A percentile compares a stretch with the other conserved stretches of the same genome.
Evolutionary conservation across 2,797 vertebrate genomes (phyloP).

Genomic region (Malurus splendens): DNA sequence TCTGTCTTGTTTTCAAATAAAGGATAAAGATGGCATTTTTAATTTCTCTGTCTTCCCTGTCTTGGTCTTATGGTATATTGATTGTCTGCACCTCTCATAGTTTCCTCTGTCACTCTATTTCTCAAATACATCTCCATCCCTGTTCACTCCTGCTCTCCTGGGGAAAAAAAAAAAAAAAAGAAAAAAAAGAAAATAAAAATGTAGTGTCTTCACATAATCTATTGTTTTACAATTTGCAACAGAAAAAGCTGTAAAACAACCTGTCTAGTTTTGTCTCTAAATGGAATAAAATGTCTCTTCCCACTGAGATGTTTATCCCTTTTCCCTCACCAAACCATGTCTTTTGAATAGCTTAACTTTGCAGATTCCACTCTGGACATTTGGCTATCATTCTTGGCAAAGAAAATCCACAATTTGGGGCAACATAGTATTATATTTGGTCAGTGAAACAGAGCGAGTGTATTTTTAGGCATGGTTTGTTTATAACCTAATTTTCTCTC

Average conservation of each 20-base stretch:
- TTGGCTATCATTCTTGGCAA: conserved; percentile 11
- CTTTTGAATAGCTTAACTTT: conserved; percentile 55
- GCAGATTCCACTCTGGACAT: conserved; percentile 6
- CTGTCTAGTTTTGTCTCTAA: background rate
- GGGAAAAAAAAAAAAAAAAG: background rate
- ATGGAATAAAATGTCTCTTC: background rate
- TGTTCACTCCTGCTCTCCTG: background rate
- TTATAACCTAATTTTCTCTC: conserved; percentile 70
- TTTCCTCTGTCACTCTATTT: background rate
- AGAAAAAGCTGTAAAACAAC: conserved; percentile 8
- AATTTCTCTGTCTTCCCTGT: background rate
- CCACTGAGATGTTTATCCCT: background rate
- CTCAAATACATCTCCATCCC: background rate
- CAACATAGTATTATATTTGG: conserved; percentile 49
- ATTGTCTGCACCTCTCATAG: background rate
- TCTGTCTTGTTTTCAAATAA: background rate
- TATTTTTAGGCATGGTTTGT: conserved; percentile 69
- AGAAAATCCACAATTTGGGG: conserved; percentile 56
- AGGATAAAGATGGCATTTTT: background rate
- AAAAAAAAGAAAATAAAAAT: background rate
- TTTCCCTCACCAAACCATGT: background rate
- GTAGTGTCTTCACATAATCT: background rate
- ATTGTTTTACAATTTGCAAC: background rate
- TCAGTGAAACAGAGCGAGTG: conserved; percentile 52
- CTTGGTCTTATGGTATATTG: background rate